Base-by-base conservation (phyloP, 2,797 vertebrate genomes). In the Mus spretus region DNA sequence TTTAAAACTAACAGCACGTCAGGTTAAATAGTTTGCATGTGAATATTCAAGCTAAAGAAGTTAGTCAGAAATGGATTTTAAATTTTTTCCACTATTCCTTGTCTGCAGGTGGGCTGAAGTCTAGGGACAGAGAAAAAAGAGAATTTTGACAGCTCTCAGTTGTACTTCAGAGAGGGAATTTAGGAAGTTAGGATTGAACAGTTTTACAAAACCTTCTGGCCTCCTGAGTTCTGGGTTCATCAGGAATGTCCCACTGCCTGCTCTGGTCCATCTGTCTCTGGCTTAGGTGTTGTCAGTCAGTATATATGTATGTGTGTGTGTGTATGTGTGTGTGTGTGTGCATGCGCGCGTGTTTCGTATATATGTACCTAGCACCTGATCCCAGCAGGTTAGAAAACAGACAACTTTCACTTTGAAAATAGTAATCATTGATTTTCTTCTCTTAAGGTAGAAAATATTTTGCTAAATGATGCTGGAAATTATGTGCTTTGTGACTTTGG, bases 401-500 rank as follows among this genome's bases (percentile, higher is more conserved):
- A 55, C 79, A 75, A 63, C 67, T 57, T 96, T 95, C 4, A 88
- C 9, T 90, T 96, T 96, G 55, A 93, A 96, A 26, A 67, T 31
- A 72, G 34, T 97, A 26, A 97, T 91, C 95, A 90, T 47, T 97
- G 22, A 14, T 79, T 96, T 79, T 98, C 97, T 98, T 84, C 81
- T 92, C 98, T 95, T 83, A 98, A 99, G 99, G 99, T 99, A 96
- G 99, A 99, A 98, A 99, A 99, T 97, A 99, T 99, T 96, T 98
- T 99, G 95, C 98, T 99, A 96, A 99, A 99, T 13, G 99, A 99
- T 96, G 98, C 98, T 20, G 99, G 99, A 61, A 99, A 99, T 98
- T 99, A 99, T 6, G 99, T 99, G 80, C 99, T 99, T 90, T 99
- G 99, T 96, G 99, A 99, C 97, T 99, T 99, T 8, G 99, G 99